A percentile compares a stretch with the other conserved stretches of the same genome.
Conservation (phyloP, 2,888 invertebrate genomes). For the Drosophila kambysellisi region DNA sequence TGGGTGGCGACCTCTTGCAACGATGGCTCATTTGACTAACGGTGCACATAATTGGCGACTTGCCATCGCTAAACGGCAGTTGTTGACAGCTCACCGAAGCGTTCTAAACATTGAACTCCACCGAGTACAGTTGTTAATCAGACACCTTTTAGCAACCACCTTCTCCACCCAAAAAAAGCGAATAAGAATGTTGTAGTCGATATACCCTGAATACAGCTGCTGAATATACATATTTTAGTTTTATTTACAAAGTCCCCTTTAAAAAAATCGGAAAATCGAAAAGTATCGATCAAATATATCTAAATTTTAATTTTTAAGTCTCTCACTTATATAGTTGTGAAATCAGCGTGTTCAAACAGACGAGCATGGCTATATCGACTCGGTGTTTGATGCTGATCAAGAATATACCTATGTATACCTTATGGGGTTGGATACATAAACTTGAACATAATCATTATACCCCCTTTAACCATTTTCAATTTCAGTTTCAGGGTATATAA, state of each 20-base stretch:
- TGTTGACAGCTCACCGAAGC: constrained; percentile 50
- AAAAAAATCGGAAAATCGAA: not conserved
- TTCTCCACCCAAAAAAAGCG: not conserved
- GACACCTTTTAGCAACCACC: constrained; percentile 22
- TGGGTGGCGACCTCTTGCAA: not conserved
- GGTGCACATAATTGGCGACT: constrained; percentile 73
- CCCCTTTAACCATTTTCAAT: not conserved
- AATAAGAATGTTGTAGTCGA: not conserved
- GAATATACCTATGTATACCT: not conserved
- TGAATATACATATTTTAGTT: too few species aligned
- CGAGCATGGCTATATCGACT: too few species aligned
- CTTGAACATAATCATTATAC: not conserved
- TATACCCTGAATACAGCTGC: not conserved
- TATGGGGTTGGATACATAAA: not conserved
- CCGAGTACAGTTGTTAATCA: constrained; percentile 40
- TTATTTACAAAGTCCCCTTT: not conserved
- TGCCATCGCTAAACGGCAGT: constrained; percentile 68
- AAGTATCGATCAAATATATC: not conserved
- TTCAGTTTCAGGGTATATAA: not conserved
- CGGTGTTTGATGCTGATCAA: too few species aligned
- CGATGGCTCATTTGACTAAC: constrained; percentile 61
- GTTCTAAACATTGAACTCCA: constrained; percentile 38
- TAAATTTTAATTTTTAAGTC: not conserved
- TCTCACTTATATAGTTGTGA: not conserved
- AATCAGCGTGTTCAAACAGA: not conserved